Conservation (phyloP, 2,113 vertebrate genomes). For the Actenoides hombroni region DNA sequence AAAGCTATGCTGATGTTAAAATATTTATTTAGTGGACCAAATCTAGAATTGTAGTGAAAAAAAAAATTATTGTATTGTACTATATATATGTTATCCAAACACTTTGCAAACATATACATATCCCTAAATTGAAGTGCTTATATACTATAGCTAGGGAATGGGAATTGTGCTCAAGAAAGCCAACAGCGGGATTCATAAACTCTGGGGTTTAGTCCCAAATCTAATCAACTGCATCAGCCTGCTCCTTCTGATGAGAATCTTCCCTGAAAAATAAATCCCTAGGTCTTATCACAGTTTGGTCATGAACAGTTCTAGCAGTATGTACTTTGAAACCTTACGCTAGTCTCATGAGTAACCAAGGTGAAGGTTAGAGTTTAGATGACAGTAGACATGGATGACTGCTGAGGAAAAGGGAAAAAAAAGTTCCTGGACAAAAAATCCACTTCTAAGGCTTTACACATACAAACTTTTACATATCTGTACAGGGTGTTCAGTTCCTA, state of each 20-base stretch:
- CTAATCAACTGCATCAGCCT: not conserved
- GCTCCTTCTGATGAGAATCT: not conserved
- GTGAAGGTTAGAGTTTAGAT: not conserved
- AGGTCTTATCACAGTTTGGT: not conserved
- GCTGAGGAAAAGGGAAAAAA: not conserved
- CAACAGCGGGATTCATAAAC: not conserved
- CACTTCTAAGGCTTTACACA: not conserved
- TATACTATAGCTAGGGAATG: too few species aligned
- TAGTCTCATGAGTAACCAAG: not conserved
- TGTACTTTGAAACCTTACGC: not conserved
- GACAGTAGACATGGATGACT: not conserved
- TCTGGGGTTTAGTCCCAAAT: not conserved
- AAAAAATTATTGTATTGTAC: too few species aligned
- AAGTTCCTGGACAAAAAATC: not conserved
- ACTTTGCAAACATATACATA: too few species aligned
- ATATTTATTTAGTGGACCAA: not conserved
- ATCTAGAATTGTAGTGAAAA: too few species aligned
- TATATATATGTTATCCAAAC: too few species aligned
- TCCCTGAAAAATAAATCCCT: not conserved
- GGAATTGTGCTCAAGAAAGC: not conserved
- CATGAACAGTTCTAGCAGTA: not conserved
- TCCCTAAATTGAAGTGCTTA: too few species aligned
- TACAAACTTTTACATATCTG: not conserved
- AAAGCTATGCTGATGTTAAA: not conserved
- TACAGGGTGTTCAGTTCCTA: not conserved